phyloP scores from a whole-genome alignment of 1,140 invertebrate genomes.

The Zaprionus taronus region DNA sequence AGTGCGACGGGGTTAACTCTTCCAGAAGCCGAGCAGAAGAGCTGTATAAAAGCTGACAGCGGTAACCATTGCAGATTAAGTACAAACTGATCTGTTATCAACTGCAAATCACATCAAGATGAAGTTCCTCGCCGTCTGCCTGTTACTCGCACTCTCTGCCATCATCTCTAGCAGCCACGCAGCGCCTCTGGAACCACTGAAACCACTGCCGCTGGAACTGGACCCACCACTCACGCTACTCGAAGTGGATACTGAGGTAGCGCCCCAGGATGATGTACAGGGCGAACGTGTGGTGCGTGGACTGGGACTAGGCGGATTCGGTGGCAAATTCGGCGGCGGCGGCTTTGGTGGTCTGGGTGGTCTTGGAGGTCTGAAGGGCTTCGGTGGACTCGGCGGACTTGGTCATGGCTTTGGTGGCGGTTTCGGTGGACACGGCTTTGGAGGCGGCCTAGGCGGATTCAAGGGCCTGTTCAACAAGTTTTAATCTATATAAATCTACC shows the following conservation, averaged over 20 bases:
- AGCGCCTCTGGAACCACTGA: conserved; percentile 56
- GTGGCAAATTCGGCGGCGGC: conserved; percentile 53
- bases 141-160: conserved; percentile 38
- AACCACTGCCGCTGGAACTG: conserved; percentile 20
- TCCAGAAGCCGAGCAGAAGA: neutral
- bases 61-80: conserved; percentile 46
- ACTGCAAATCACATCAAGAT: conserved; percentile 46
- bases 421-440: conserved; percentile 60
- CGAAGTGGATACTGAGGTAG: conserved; percentile 47
- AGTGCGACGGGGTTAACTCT: neutral
- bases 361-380: conserved; percentile 39
- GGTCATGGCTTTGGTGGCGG: conserved; percentile 48
- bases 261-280: conserved; percentile 19
- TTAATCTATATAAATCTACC: conserved; percentile 16
- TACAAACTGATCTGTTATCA: conserved; percentile 45
- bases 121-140: conserved; percentile 51
- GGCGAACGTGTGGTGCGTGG: conserved; percentile 56
- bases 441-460: conserved; percentile 61
- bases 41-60: conserved; percentile 61
- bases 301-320: conserved; percentile 60
- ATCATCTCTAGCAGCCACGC: conserved; percentile 35
- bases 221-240: conserved; percentile 48
- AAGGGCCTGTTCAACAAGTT: conserved; percentile 69
- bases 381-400: conserved; percentile 61
- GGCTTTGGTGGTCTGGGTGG: conserved; percentile 43